Evolutionary conservation across 2,797 vertebrate species (phyloP).

Genomic region (Erithacus rubecula): DNA sequence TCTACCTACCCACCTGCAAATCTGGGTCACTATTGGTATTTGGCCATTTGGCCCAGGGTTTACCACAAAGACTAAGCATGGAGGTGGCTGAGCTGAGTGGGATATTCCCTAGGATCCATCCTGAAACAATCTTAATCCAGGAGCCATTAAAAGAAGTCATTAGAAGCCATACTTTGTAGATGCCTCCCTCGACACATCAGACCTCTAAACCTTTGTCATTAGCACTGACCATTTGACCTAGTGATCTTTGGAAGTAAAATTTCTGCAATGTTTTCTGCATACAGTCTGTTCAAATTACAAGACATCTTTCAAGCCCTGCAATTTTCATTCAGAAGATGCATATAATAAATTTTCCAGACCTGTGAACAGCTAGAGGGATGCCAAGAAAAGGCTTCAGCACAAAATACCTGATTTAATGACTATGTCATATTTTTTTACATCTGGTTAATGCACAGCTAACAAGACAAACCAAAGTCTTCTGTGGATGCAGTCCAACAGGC

Average conservation of each 20-base stretch:
- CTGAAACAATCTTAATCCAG: not conserved
- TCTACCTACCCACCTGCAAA: not conserved
- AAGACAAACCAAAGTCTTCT: not conserved
- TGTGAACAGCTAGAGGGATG: not conserved
- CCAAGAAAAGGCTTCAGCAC: not conserved
- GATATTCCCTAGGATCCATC: not conserved
- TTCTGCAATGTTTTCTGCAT: not conserved
- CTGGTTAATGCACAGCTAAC: not conserved
- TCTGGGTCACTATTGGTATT: not conserved
- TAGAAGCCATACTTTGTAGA: not conserved
- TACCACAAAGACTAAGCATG: not conserved
- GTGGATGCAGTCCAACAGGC: not conserved
- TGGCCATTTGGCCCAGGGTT: not conserved
- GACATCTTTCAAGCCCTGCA: not conserved
- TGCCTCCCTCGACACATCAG: not conserved
- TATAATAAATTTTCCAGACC: not conserved
- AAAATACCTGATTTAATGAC: not conserved
- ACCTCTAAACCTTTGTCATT: not conserved
- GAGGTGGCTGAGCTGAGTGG: not conserved
- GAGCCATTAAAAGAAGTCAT: not conserved
- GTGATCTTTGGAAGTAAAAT: not conserved
- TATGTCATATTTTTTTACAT: not conserved
- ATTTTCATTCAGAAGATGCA: not conserved
- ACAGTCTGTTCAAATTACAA: not conserved
- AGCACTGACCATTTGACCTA: not conserved